A percentile compares a stretch with the other conserved stretches of the same genome.
Evolutionary conservation across 2,888 invertebrate genomes (phyloP).

Genomic region (Lumbricus terrestris): DNA sequence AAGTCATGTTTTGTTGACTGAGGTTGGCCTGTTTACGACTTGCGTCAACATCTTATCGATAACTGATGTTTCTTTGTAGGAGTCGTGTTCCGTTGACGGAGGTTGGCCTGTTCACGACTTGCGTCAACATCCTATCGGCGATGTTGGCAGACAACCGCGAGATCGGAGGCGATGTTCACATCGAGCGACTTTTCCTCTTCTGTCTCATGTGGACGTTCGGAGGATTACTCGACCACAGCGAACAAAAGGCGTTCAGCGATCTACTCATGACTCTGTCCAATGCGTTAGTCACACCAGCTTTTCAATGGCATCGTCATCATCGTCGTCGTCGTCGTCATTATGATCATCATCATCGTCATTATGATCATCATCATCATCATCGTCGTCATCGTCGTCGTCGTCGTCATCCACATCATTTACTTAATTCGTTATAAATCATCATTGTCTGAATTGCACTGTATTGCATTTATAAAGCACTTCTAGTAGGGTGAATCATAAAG

Average conservation of each 20-base stretch:
- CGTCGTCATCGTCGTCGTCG: neutral
- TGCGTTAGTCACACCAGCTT: conserved; percentile 47
- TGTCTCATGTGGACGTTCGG: conserved; percentile 60
- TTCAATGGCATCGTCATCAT: neutral
- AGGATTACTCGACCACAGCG: conserved; percentile 52
- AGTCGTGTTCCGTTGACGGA: conserved; percentile 50
- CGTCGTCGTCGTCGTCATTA: neutral
- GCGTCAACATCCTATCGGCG: conserved; percentile 55
- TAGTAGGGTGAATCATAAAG: too few species aligned
- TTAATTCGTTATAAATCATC: too few species aligned
- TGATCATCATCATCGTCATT: neutral
- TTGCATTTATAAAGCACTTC: too few species aligned
- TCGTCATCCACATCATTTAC: neutral
- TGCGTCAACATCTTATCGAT: conserved; percentile 56
- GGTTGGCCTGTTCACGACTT: conserved; percentile 57
- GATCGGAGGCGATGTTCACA: conserved; percentile 58
- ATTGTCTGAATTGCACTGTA: too few species aligned
- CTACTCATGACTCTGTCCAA: conserved; percentile 55
- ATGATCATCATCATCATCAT: neutral
- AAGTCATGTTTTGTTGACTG: conserved; percentile 48
- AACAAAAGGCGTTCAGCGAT: conserved; percentile 56
- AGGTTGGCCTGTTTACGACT: conserved; percentile 57
- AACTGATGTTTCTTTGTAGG: too few species aligned
- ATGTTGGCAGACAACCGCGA: conserved; percentile 59
- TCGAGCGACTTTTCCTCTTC: conserved; percentile 55